phyloP scores from a whole-genome alignment of 1,140 invertebrate genomes.

The Popillia japonica region DNA sequence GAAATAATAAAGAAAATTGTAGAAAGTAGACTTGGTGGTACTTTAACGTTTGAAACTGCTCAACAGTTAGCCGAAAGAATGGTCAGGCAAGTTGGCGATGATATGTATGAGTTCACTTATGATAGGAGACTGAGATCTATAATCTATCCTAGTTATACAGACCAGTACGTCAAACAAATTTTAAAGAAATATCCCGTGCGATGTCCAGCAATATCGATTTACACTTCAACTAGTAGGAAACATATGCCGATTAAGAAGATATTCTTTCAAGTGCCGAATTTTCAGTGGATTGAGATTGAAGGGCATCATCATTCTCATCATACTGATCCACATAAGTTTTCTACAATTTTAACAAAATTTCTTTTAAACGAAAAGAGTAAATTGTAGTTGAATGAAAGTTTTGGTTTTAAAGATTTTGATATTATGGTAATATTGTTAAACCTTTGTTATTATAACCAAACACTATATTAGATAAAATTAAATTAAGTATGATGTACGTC shows the following conservation, averaged over 20 bases:
- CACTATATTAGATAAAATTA: too few relatives aligned
- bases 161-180: slow-evolving; percentile 53
- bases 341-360: not conserved
- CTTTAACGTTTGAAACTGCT: slow-evolving; percentile 60
- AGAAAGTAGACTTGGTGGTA: slow-evolving; percentile 51
- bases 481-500: too few relatives aligned
- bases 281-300: not conserved
- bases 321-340: slow-evolving; percentile 4
- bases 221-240: slow-evolving; percentile 42
- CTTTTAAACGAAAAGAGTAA: slow-evolving; percentile 15
- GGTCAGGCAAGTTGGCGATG: slow-evolving; percentile 57
- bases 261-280: not conserved
- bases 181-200: slow-evolving; percentile 47
- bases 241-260: not conserved
- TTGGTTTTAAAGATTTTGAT: not conserved
- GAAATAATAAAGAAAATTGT: slow-evolving; percentile 63
- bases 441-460: too few relatives aligned
- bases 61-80: slow-evolving; percentile 62
- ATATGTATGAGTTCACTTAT: slow-evolving; percentile 54
- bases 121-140: slow-evolving; percentile 51
- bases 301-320: slow-evolving; percentile 34
- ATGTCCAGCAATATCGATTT: slow-evolving; percentile 58
- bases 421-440: too few relatives aligned
- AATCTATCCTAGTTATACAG: slow-evolving; percentile 47
- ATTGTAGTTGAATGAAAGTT: slow-evolving; percentile 21